phyloP scores from a whole-genome alignment of 1,140 invertebrate genomes.

The Battus philenor region DNA sequence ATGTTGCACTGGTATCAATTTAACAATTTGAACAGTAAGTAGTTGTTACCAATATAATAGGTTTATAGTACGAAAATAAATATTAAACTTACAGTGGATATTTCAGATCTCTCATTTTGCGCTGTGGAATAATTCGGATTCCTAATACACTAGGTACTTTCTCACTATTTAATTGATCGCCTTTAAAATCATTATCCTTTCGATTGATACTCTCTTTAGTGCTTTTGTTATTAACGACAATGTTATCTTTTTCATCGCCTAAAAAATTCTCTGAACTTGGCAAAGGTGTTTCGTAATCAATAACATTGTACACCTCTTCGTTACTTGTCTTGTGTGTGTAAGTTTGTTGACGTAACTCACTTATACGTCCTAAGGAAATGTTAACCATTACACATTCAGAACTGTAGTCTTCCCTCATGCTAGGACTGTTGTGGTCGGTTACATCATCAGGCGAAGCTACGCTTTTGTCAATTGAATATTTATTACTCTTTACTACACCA shows the following conservation, averaged over 20 bases:
- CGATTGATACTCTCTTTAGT: slow-evolving; percentile 23
- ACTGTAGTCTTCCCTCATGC: slow-evolving; percentile 23
- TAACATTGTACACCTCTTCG: slow-evolving; percentile 57
- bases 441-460: too few species aligned
- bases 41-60: too few species aligned
- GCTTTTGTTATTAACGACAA: background rate
- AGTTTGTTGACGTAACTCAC: slow-evolving; percentile 34
- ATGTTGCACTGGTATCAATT: too few species aligned
- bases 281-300: slow-evolving; percentile 48
- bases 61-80: too few species aligned
- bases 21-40: too few species aligned
- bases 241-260: background rate
- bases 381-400: slow-evolving; percentile 49
- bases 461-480: too few species aligned
- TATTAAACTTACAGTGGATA: too few species aligned
- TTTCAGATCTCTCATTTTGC: too few species aligned
- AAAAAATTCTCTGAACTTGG: background rate
- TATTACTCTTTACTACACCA: too few species aligned
- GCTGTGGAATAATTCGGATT: too few species aligned
- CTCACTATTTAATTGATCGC: background rate
- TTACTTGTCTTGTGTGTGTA: slow-evolving; percentile 30
- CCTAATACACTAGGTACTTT: too few species aligned
- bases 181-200: background rate
- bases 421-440: too few species aligned
- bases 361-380: slow-evolving; percentile 49